A percentile compares a stretch with the other conserved stretches of the same genome.
Evolutionary conservation across 1,140 invertebrate species (phyloP).

Genomic region (Gonatopus flavifemur): DNA sequence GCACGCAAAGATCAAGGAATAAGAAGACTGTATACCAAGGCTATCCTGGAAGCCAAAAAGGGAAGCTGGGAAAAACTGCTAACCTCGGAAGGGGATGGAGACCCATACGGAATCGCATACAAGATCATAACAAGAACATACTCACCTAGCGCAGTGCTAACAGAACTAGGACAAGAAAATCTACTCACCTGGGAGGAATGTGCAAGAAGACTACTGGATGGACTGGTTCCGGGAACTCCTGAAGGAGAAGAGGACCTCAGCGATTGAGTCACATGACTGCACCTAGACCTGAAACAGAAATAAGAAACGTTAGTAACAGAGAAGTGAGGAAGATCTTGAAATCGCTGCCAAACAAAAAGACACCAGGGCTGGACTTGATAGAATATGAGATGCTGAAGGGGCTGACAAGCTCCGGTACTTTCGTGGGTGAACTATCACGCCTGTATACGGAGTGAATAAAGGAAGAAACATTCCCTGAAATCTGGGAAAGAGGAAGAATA

Average conservation of each 20-base stretch:
- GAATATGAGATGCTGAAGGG: slow-evolving; percentile 25
- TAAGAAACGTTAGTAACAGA: not conserved
- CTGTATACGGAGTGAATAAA: slow-evolving; percentile 29
- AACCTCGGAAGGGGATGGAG: slow-evolving; percentile 11
- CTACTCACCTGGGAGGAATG: not conserved
- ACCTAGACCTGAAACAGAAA: not conserved
- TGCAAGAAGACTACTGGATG: not conserved
- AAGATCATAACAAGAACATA: slow-evolving; percentile 8
- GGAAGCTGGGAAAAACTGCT: slow-evolving; percentile 21
- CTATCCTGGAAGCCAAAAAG: not conserved
- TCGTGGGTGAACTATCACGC: slow-evolving; percentile 8
- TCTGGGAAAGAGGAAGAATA: slow-evolving; percentile 46
- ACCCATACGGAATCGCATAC: slow-evolving; percentile 17
- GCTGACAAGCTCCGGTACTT: not conserved
- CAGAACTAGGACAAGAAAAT: not conserved
- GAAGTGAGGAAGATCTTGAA: not conserved
- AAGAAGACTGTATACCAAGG: not conserved
- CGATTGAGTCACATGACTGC: not conserved
- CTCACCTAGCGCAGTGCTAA: not conserved
- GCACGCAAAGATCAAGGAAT: not conserved
- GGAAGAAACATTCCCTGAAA: slow-evolving; percentile 35
- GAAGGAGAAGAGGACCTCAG: not conserved
- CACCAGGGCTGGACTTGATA: slow-evolving; percentile 38
- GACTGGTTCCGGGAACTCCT: slow-evolving; percentile 1
- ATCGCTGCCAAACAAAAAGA: slow-evolving; percentile 15